These are phyloP conservation scores for Portevinia maculata DNA, from an alignment of 2,888 invertebrate genomes.

Conservation along the genomic window DNA sequence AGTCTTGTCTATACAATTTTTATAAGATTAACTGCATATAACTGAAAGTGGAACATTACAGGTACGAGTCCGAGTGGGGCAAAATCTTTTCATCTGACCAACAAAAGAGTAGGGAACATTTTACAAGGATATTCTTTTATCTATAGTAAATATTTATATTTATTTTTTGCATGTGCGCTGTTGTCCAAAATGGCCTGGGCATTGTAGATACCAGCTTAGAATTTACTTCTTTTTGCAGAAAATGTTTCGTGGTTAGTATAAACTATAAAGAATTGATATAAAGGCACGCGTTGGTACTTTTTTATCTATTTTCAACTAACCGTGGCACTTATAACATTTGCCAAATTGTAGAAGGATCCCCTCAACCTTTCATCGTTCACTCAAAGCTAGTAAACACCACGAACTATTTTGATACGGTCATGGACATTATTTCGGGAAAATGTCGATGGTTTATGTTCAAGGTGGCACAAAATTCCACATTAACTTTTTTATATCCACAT, in stretches of 20 bases:
- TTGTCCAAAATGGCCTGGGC: background rate
- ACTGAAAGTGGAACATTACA: slow-evolving; percentile 23
- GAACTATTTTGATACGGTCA: too few relatives aligned
- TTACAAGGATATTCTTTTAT: slow-evolving; percentile 11
- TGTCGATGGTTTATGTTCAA: too few relatives aligned
- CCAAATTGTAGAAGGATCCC: background rate
- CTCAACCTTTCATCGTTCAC: background rate
- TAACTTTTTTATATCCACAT: too few relatives aligned
- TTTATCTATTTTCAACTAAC: slow-evolving; percentile 1
- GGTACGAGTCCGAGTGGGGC: background rate
- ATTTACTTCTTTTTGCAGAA: background rate
- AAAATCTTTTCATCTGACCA: slow-evolving; percentile 7
- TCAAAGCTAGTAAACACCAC: background rate
- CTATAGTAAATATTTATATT: background rate
- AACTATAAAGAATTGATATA: background rate
- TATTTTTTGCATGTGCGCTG: background rate
- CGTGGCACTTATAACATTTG: background rate
- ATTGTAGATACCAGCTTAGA: background rate
- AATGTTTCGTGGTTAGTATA: background rate
- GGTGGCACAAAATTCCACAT: too few relatives aligned
- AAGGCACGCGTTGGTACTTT: slow-evolving; percentile 7
- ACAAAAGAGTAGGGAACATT: background rate
- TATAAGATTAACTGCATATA: slow-evolving; percentile 19
- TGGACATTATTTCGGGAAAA: too few relatives aligned
- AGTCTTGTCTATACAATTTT: slow-evolving; percentile 19